Evolutionary conservation across 1,140 invertebrate genomes (phyloP), one percentile per base, ranked within the genome.

Genomic region (Drosophila jambulina): DNA sequence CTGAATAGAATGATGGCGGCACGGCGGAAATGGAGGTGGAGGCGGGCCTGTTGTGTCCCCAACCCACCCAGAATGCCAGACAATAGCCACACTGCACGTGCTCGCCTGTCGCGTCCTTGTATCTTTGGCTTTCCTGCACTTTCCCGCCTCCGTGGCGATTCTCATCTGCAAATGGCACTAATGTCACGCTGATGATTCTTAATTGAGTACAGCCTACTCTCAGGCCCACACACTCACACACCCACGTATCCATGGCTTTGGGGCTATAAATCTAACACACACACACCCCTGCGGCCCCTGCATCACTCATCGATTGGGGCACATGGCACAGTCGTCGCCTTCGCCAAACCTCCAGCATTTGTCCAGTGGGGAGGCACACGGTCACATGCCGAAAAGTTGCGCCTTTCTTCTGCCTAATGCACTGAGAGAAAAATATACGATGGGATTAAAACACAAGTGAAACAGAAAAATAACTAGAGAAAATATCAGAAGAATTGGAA

Each of bases 101-200:
- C 51, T 70, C 78, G 67, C 62, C 60, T 70, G 65, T 59, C 69
- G 79, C 51, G 65, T 87, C 80, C 69, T 76, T 56, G 75, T 76
- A 59, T 78, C 75, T 62, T n/a, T 67, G 21, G 29, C 61, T 58
- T 62, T 60, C 67, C 49, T 75, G 65, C 62, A 70, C 65, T 71
- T 49, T 36, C 34, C 54, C 38, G 42, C 32, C 64, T 19, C 9
- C 23, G 23, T 48, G 46, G 25, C 27, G 70, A 49, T 74, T 62
- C 43, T 43, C 56, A 56, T 68, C 75, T 78, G 63, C 74, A 82
- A 90, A 82, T 85, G 85, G 75, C 81, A 88, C 85, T 88, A 90
- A 90, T 88, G 85, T 88, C 80, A 90, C 81, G 77, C 85, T 90
- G 85, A 90, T 88, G 85, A 81, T 86, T 88, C 84, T 88, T 88